Evolutionary conservation across 1,140 invertebrate genomes (phyloP).

Genomic region (Lutraria rhynchaena): DNA sequence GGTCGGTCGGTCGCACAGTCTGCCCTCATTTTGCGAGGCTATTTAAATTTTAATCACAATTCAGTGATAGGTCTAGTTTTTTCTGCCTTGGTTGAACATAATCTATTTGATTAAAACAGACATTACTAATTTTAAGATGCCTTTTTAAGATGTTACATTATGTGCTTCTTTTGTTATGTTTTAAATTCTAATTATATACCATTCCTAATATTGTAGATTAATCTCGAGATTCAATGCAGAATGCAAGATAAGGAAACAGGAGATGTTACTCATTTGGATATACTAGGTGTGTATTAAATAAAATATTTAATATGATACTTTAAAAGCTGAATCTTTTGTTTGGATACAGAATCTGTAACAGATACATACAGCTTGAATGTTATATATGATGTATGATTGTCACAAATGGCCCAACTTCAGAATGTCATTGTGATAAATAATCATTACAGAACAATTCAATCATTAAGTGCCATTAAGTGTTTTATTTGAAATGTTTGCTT

Average conservation of each 20-base stretch:
- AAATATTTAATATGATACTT: too few species aligned
- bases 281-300: conserved; percentile 59
- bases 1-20: too few species aligned
- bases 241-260: conserved; percentile 72
- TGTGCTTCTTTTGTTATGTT: not conserved
- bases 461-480: not conserved
- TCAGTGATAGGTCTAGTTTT: too few species aligned
- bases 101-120: not conserved
- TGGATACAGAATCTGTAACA: not conserved
- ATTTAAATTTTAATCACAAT: too few species aligned
- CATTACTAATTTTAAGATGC: not conserved
- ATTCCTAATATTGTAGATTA: conserved; percentile 57
- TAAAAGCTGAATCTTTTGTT: not conserved
- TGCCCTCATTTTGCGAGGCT: too few species aligned
- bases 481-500: not conserved
- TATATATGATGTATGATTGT: not conserved
- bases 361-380: not conserved
- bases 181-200: not conserved
- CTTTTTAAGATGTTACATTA: not conserved
- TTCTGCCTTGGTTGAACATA: not conserved
- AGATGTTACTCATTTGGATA: conserved; percentile 68
- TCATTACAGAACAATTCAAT: not conserved
- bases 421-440: not conserved
- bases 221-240: conserved; percentile 68
- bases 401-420: not conserved